Evolutionary conservation across 2,888 invertebrate species (phyloP), one percentile per base, ranked within the genome.

Genomic region (Lamellibrachia columna): DNA sequence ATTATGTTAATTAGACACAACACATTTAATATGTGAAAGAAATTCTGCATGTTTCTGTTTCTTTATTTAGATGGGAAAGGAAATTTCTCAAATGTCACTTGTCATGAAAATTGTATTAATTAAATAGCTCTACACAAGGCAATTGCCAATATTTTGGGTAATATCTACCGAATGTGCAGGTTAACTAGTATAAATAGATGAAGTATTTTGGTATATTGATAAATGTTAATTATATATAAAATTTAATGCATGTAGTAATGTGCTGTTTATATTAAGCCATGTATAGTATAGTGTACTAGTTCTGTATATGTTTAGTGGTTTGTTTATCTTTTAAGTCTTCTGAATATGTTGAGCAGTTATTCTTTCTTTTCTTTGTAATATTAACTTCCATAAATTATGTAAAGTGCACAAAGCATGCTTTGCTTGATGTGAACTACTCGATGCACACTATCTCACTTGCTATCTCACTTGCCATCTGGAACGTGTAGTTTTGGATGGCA

Each of bases 121-220:
- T 75, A 75, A 75, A 75, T 75, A 15, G 75, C 22, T 22, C 6
- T 75, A 75, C 75, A 75, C 22, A 75, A 22, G n/a, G 75, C 75
- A 22, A 22, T 75, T 75, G 75, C 22, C 22, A 75, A 22, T 75
- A 4, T 75, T n/a, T 75, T 75, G 75, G 75, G 8, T 22, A 22
- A 22, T 15, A 15, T 2, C 4, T 75, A 15, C 75, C 40, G 40
- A 40, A 40, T 22, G 75, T 75, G 22, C 6, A 75, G 6, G 6
- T 75, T 75, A 75, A 75, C 75, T 75, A 75, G n/a, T 75, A 22
- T 75, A 75, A 22, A 75, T 75, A 75, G 75, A 75, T 75, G n/a
- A 75, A 22, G 15, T 75, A 75, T 75, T 75, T 75, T 75, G 75
- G 75, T 75, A 75, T 75, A 58, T 58, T 58, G 58, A 11, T 58